Evolutionary conservation across 2,113 vertebrate species (phyloP).

Genomic region (Zosterops lateralis): DNA sequence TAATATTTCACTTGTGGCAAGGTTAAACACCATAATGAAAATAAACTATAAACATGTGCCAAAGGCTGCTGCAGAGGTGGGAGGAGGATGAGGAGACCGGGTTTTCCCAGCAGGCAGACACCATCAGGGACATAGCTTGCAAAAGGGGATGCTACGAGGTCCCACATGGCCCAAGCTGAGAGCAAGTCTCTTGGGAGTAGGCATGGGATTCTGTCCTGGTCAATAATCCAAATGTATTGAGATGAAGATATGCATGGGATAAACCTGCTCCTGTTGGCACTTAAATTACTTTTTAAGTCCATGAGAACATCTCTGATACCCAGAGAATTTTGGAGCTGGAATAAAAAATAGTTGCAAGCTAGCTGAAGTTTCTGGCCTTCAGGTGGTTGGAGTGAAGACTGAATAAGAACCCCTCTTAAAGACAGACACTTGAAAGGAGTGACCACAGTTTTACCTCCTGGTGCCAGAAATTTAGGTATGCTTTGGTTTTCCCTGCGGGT

Average conservation of each 20-base stretch:
- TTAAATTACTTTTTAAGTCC: neutral
- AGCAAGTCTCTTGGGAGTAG: neutral
- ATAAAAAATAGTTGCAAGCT: neutral
- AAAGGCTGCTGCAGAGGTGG: neutral
- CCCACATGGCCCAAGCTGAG: neutral
- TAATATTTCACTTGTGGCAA: neutral
- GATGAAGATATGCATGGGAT: neutral
- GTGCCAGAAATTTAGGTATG: neutral
- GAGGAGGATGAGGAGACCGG: neutral
- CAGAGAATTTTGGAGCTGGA: neutral
- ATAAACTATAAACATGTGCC: neutral
- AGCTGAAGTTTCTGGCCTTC: neutral
- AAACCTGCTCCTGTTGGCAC: neutral
- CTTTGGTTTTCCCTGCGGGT: neutral
- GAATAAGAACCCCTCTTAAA: neutral
- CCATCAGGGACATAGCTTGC: neutral
- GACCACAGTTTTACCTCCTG: neutral
- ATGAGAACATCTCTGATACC: neutral
- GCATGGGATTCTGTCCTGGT: neutral
- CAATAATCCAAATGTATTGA: neutral
- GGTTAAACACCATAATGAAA: neutral
- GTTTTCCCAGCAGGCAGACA: neutral
- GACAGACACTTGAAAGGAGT: neutral
- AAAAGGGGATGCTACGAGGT: neutral
- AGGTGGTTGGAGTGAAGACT: neutral